A percentile compares a stretch with the other conserved stretches of the same genome.
phyloP scores from a whole-genome alignment of 2,888 invertebrate species.

The Archaeoteleia sp. region DNA sequence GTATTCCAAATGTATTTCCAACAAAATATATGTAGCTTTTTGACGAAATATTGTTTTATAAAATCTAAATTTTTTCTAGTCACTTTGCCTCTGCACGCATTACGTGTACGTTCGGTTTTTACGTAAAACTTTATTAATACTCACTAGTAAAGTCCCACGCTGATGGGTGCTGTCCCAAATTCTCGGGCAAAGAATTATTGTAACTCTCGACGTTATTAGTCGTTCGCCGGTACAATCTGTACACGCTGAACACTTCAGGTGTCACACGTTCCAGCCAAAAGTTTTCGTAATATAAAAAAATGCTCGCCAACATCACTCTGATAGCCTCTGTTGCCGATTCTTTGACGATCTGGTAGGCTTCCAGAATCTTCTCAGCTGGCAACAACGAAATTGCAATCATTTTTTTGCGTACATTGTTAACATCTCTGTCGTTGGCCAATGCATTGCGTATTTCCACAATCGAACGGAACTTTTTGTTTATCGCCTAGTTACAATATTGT shows the following conservation, averaged over 20 bases:
- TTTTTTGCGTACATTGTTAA: no score
- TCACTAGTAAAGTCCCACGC: constrained; percentile 24
- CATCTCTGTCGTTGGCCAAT: no score
- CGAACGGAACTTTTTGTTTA: no score
- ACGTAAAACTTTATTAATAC: no score
- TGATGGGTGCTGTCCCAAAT: constrained; percentile 11
- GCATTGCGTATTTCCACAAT: no score
- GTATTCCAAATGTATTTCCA: no score
- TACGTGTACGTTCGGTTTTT: no score
- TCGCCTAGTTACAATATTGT: no score
- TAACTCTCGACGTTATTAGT: constrained; percentile 22
- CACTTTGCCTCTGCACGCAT: no score
- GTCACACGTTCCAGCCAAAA: constrained; percentile 8
- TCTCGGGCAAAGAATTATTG: constrained; percentile 1
- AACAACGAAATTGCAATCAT: constrained; percentile 12
- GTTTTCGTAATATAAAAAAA: constrained; percentile 9
- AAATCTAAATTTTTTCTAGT: no score
- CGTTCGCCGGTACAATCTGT: constrained; percentile 1
- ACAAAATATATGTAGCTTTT: no score
- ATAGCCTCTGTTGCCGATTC: neutral
- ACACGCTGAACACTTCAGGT: constrained; percentile 1
- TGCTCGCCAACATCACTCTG: neutral
- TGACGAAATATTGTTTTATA: no score
- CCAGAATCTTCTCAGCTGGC: neutral
- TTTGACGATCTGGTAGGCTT: neutral